A percentile compares a stretch with the other conserved stretches of the same genome.
Conservation (phyloP, 2,797 vertebrate species). For the Denticeps clupeoides region DNA sequence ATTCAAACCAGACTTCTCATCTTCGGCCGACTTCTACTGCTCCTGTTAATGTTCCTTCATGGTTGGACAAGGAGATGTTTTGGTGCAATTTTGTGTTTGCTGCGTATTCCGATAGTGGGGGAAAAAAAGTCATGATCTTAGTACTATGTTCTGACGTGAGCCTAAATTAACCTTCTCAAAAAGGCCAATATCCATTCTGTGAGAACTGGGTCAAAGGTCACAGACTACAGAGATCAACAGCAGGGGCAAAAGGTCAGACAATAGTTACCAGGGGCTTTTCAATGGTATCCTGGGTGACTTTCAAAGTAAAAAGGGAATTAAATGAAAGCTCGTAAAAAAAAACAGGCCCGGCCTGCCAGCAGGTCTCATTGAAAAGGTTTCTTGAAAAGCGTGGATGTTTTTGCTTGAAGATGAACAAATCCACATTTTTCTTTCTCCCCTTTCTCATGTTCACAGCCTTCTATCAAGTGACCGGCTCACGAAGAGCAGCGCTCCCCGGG, state of each 20-base stretch:
- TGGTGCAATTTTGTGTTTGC: no score
- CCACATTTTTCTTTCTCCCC: slow-evolving; percentile 20
- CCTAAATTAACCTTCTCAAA: slow-evolving; percentile 41
- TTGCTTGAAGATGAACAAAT: slow-evolving; percentile 39
- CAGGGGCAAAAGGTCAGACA: slow-evolving; percentile 48
- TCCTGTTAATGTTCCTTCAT: no score
- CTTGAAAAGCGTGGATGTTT: no score
- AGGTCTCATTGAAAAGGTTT: slow-evolving; percentile 8
- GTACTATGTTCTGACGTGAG: neutral
- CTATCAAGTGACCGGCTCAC: slow-evolving; percentile 35
- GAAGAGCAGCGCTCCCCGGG: slow-evolving; percentile 37
- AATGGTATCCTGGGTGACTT: slow-evolving; percentile 44
- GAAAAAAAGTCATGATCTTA: no score
- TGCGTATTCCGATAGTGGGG: no score
- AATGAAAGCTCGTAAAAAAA: slow-evolving; percentile 13
- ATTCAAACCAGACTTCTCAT: no score
- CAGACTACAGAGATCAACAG: slow-evolving; percentile 55
- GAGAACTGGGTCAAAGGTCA: slow-evolving; percentile 46
- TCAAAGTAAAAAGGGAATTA: no score
- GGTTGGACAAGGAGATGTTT: no score
- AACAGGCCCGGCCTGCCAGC: slow-evolving; percentile 3
- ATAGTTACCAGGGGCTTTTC: slow-evolving; percentile 32
- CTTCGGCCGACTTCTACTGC: no score
- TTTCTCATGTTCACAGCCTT: slow-evolving; percentile 48
- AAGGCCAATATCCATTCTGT: slow-evolving; percentile 33